phyloP scores from a whole-genome alignment of 2,113 vertebrate genomes.

The Polyodon spathula region DNA sequence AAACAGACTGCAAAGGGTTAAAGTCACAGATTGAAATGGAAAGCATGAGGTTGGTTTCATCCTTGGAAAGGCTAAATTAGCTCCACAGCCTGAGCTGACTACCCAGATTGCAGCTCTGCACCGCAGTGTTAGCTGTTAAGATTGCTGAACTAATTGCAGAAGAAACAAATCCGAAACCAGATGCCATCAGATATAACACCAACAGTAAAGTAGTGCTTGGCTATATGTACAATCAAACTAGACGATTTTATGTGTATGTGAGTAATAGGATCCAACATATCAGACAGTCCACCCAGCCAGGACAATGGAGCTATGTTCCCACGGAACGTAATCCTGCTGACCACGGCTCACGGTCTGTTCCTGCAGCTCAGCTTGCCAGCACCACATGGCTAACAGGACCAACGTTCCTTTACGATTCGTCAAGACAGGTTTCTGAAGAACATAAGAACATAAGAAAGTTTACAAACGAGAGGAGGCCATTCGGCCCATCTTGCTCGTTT shows the following conservation, averaged over 20 bases:
- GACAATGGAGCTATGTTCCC: background rate
- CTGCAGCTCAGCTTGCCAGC: background rate
- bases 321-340: background rate
- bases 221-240: background rate
- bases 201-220: background rate
- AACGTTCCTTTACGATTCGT: background rate
- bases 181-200: too few species aligned
- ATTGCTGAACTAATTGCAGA: background rate
- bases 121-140: background rate
- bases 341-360: too few species aligned
- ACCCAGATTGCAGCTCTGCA: background rate
- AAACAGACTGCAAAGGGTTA: too few species aligned
- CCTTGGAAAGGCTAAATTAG: background rate
- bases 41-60: background rate
- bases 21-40: background rate
- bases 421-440: too few species aligned
- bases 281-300: background rate
- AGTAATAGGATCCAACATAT: background rate
- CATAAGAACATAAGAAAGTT: too few species aligned
- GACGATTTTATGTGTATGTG: background rate
- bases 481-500: too few species aligned
- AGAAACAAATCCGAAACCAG: too few species aligned
- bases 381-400: slow-evolving; percentile 1
- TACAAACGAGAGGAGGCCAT: too few species aligned
- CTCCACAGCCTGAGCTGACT: background rate